Base-by-base conservation (phyloP, 64 coral and sea anemone genomes). In the Orbicella faveolata region DNA sequence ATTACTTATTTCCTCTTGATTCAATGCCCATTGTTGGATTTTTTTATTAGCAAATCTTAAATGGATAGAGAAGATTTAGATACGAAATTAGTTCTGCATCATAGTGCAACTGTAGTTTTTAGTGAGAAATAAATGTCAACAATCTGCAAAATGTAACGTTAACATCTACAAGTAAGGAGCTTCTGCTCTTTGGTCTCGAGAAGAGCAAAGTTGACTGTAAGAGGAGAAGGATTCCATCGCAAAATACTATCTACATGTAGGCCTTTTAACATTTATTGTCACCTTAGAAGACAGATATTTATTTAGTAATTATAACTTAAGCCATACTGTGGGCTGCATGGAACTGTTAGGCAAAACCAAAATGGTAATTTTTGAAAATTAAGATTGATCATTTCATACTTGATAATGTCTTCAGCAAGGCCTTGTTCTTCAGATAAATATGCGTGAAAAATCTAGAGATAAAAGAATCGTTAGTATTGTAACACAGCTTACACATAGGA, bases 371-470 rank as follows among this genome's bases (percentile, higher is more conserved):
- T 67, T 70, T 70, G 11, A 23, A 70, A 26, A 70, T 70, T 70
- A 59, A 59, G 55, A 1, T 15, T 59, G 21, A 70, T n/a, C 21
- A 70, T 70, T 11, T 1, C 35, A 44, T 36, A 85, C 82, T 20
- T 72, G 21, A 93, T 89, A 35, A 96, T 81, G 16, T 93, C 74
- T 59, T 52, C 19, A 36, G 95, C 83, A 53, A 96, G 88, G 23
- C 82, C 91, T 74, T 96, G 95, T 39, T 93, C 88, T 34, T 96
- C 70, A 61, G 84, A 93, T 20, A 96, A 82, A 66, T 20, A 55
- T 17, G 51, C 89, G 17, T 21, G 18, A 87, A 96, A 96, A 79
- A 96, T 90, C 95, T 96, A 76, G 35, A 36, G 0, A 74, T 9
- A 79, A 26, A 54, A 76, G 65, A 88, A 6, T 48, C 44, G 7